Evolutionary conservation across 1,140 invertebrate genomes (phyloP), one percentile per base, ranked within the genome.

Genomic region (Drosophila littoralis): DNA sequence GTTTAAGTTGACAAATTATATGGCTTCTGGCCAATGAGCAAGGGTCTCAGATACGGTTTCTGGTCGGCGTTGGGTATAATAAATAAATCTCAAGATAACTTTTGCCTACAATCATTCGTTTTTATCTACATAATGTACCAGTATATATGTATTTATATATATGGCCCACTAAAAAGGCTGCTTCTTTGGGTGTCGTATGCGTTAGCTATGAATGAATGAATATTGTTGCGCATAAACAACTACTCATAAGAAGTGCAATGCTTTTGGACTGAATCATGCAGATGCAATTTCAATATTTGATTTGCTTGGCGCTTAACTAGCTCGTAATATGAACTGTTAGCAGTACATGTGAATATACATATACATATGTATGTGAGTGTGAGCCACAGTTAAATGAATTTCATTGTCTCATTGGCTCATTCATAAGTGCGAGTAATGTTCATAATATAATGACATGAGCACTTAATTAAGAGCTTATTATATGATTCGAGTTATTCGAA

Each of bases 81-180:
- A 83, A 83, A 83, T 79, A 73, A 83, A 84, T 79, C 64, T 12
- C 15, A 45, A 84, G 80, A 83, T 83, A 65, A 81, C 76, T 71
- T 36, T 70, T 36, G 48, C 51, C 64, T 13, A 22, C 38, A 43
- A 15, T 38, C 13, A 35, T 40, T 10, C 35, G 22, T 36, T n/a
- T 48, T 33, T 60, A 45, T 38, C 12, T 33, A 54, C 9, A 55
- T 51, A 33, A n/a, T 51, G 6, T 51, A 35, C 7, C 5, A 17
- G 6, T 51, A 32, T 51, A 66, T 42, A 61, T 15, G 35, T 22
- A 68, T 69, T 6, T n/a, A 35, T 13, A 36, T 70, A 63, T 78
- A 64, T 63, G 65, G 58, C 45, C 46, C 45, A 43, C 54, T 43
- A 17, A 38, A 38, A 15, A 42, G 28, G 35, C 28, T 6, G 10